phyloP scores from a whole-genome alignment of 2,888 invertebrate species.

The Lordiphosa fenestrarum region DNA sequence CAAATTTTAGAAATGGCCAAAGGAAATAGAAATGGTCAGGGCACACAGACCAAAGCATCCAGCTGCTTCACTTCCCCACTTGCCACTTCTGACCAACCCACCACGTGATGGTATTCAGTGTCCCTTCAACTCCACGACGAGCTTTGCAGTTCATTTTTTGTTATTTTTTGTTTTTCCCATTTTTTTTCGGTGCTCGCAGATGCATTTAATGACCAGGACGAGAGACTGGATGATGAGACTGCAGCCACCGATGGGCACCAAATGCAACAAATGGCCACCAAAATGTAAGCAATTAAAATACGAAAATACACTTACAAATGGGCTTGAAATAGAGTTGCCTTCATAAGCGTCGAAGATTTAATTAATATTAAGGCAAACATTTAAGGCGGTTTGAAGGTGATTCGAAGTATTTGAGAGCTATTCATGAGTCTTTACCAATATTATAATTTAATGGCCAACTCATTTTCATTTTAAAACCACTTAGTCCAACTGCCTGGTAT shows the following conservation, averaged over 20 bases:
- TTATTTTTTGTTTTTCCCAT: constrained; percentile 12
- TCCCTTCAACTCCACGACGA: constrained; percentile 39
- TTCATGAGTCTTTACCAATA: too few relatives aligned
- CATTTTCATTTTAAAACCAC: too few relatives aligned
- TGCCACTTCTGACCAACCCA: not conserved
- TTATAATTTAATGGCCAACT: too few relatives aligned
- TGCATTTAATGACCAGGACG: constrained; percentile 63
- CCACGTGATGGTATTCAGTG: constrained; percentile 15
- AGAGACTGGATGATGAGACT: constrained; percentile 35
- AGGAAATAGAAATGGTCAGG: constrained; percentile 68
- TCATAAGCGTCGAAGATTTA: not conserved
- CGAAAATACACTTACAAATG: constrained; percentile 9
- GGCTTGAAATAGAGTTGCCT: too few relatives aligned
- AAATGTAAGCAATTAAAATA: constrained; percentile 16
- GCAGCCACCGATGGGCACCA: constrained; percentile 34
- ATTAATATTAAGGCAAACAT: not conserved
- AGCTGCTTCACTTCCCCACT: not conserved
- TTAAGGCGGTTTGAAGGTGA: too few relatives aligned
- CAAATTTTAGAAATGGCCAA: constrained; percentile 67
- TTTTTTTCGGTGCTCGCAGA: constrained; percentile 40
- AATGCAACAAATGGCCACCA: constrained; percentile 63
- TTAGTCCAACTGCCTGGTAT: too few relatives aligned
- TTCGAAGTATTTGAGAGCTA: too few relatives aligned
- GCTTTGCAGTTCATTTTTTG: constrained; percentile 26
- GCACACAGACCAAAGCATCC: constrained; percentile 30